Conservation (phyloP, 53 echinoderm and acorn worm species). For the Crossaster papposus region DNA sequence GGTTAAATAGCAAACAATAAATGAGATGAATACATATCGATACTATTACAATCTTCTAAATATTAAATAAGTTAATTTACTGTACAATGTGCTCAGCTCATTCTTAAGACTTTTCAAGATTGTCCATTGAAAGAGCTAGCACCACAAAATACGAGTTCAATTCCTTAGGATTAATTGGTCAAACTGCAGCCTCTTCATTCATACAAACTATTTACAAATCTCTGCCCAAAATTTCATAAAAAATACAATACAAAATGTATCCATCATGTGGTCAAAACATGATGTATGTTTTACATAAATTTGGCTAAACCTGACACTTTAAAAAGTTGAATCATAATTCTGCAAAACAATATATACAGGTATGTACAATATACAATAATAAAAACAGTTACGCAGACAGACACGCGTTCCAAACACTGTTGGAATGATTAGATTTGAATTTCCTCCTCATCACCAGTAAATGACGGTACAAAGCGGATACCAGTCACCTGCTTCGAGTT, state of each 20-base stretch:
- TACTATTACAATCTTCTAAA: not conserved
- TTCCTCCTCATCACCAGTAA: conserved; percentile 63
- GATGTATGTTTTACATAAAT: conserved; percentile 45
- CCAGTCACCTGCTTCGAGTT: conserved; percentile 31
- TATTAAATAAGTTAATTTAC: not conserved
- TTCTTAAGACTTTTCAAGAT: not conserved
- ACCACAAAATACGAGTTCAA: conserved; percentile 50
- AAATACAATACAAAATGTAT: conserved; percentile 60
- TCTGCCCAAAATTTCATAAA: conserved; percentile 31
- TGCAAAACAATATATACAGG: conserved; percentile 31
- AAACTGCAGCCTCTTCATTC: conserved; percentile 43
- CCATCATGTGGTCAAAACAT: conserved; percentile 25
- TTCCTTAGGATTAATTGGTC: conserved; percentile 27
- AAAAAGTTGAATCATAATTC: not conserved
- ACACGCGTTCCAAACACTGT: not conserved
- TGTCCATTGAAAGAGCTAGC: conserved; percentile 37
- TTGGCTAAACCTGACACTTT: conserved; percentile 34
- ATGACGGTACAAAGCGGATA: conserved; percentile 44
- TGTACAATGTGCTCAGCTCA: not conserved
- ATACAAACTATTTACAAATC: conserved; percentile 44
- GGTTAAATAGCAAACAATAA: not conserved
- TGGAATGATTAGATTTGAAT: conserved; percentile 64
- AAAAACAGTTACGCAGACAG: not conserved
- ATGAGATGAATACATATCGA: not conserved
- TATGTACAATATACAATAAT: conserved; percentile 14